phyloP scores from a whole-genome alignment of 2,113 vertebrate genomes.

The Daboia siamensis region DNA sequence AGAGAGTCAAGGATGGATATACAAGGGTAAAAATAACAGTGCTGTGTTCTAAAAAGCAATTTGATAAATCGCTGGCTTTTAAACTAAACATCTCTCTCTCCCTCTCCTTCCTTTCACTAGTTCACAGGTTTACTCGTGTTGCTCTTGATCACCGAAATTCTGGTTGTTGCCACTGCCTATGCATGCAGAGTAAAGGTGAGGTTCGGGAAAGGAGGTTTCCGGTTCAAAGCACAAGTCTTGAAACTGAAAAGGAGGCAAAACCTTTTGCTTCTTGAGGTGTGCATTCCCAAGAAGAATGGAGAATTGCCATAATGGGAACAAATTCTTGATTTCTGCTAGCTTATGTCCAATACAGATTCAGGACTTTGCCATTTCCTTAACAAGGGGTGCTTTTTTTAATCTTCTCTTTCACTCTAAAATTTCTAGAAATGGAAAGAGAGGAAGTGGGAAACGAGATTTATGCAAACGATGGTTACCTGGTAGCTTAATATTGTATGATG shows the following conservation, averaged over 20 bases:
- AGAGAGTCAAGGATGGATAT: not conserved
- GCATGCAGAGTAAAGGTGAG: conserved; percentile 5
- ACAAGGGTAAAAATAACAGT: not conserved
- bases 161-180: not conserved
- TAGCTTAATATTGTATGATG: not conserved
- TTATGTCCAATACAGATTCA: not conserved
- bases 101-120: not conserved
- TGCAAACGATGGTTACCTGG: not conserved
- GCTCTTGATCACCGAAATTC: accelerated
- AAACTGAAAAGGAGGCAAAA: not conserved
- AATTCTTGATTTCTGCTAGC: not conserved
- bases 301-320: not conserved
- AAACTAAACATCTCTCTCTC: not conserved
- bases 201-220: not conserved
- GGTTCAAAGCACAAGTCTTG: not conserved
- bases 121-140: not conserved
- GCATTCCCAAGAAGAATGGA: not conserved
- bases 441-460: not conserved
- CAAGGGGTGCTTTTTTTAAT: not conserved
- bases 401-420: not conserved
- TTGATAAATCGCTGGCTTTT: not conserved
- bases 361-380: not conserved
- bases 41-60: not conserved
- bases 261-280: not conserved
- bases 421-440: not conserved